A percentile compares a stretch with the other conserved stretches of the same genome.
These are phyloP conservation scores for Arenicola marina DNA, from an alignment of 2,888 invertebrate species.

Conservation along the genomic window DNA sequence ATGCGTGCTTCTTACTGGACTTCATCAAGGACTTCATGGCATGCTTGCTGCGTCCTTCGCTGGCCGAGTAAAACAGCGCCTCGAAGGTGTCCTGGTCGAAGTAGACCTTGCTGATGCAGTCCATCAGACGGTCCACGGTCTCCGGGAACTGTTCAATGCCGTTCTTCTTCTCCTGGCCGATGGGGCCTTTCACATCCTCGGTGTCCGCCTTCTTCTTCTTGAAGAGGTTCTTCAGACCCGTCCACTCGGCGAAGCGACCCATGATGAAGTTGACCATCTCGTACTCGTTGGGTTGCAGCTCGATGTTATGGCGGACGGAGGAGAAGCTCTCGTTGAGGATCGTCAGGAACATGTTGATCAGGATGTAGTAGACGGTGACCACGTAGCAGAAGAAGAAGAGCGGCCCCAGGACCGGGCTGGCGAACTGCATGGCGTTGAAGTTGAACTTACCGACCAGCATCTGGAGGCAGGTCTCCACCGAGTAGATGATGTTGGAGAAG, in stretches of 20 bases:
- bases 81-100: conserved; percentile 47
- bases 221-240: conserved; percentile 12
- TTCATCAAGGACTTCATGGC: conserved; percentile 5
- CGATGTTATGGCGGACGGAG: conserved; percentile 44
- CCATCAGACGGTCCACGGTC: conserved; percentile 55
- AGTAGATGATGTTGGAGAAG: conserved; percentile 40
- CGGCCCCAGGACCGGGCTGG: conserved; percentile 48
- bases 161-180: neutral
- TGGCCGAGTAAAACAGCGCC: conserved; percentile 13
- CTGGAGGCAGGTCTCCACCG: conserved; percentile 52
- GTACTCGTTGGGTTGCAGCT: conserved; percentile 51
- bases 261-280: conserved; percentile 56
- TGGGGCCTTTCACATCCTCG: neutral
- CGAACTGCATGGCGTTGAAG: conserved; percentile 52
- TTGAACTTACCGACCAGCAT: conserved; percentile 61
- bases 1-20: neutral
- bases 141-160: conserved; percentile 43
- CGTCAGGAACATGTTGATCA: conserved; percentile 57
- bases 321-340: conserved; percentile 57
- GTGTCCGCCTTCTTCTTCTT: neutral
- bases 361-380: conserved; percentile 49
- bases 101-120: conserved; percentile 56
- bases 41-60: neutral
- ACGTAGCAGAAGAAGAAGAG: conserved; percentile 48
- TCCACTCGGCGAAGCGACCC: conserved; percentile 39